Evolutionary conservation across 2,113 vertebrate genomes (phyloP), one percentile per base, ranked within the genome.

Genomic region (Sporophila hypoxantha): DNA sequence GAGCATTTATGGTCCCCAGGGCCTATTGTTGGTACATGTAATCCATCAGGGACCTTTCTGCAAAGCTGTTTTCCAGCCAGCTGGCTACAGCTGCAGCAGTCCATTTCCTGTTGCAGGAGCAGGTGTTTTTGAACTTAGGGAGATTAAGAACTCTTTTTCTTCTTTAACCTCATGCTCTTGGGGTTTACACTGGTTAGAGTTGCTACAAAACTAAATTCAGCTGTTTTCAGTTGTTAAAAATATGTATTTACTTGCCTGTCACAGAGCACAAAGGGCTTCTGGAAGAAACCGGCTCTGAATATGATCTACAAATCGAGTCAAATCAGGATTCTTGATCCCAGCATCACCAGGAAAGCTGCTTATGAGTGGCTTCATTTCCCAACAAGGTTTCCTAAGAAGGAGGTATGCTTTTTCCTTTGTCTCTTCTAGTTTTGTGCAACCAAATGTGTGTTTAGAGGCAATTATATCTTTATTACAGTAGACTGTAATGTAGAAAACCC

Each of bases 251-350:
- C 70, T 84, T 66, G 10, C 46, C 76, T 85, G 34, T 96, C 95
- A 66, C 91, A 98, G 98, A 96, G 85, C 7, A 93, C 86, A 18
- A 91, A 93, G 55, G 96, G 95, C 37, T 98, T 98, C 92, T 98
- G 97, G 97, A 98, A 97, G 93, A 97, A 97, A 91, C 97, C 97
- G 0, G 97, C 97, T 60, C 93, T 96, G 93, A 96, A 95, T 26
- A 83, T 98, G 81, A 97, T 98, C 77, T 98, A 98, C 77, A 96
- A 96, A 76, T 91, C 94, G 18, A 92, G 93, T 84, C 97, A 98
- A 93, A 96, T 98, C 80, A 95, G 97, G 93, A 94, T 98, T 92
- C 94, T 98, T 68, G 97, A 98, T 91, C 97, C 97, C 62, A 95
- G 92, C 67, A 96, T 98, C 84, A 96, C 95, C 50, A 96, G 95